phyloP scores from a whole-genome alignment of 2,797 vertebrate genomes.

The Fratercula arctica region DNA sequence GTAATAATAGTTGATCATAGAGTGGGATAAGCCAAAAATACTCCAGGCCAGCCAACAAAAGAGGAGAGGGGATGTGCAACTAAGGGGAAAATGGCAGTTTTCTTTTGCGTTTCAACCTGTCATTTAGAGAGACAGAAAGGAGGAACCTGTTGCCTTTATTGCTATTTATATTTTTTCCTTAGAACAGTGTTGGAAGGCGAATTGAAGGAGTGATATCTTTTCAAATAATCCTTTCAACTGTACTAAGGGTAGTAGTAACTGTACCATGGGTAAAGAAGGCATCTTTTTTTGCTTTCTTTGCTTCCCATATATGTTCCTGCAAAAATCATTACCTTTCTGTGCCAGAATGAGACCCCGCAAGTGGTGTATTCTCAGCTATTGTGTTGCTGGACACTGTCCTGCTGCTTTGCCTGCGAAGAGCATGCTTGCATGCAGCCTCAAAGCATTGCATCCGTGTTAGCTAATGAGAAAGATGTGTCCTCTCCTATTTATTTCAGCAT shows the following conservation, averaged over 20 bases:
- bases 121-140: not conserved
- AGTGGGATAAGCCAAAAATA: not conserved
- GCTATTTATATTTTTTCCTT: not conserved
- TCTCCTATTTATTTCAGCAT: not conserved
- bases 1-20: not conserved
- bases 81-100: not conserved
- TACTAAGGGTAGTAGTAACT: not conserved
- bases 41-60: not conserved
- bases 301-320: not conserved
- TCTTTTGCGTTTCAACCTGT: not conserved
- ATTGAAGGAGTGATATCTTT: not conserved
- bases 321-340: not conserved
- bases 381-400: not conserved
- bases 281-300: not conserved
- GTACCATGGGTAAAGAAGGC: not conserved
- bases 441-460: slow-evolving; percentile 4
- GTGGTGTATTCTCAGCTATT: not conserved
- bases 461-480: not conserved
- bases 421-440: not conserved
- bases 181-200: not conserved
- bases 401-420: not conserved
- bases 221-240: not conserved
- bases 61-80: not conserved
- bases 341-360: not conserved
- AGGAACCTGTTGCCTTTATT: not conserved